Conservation (phyloP, 2,797 vertebrate genomes). For the Benthosema pterotum region DNA sequence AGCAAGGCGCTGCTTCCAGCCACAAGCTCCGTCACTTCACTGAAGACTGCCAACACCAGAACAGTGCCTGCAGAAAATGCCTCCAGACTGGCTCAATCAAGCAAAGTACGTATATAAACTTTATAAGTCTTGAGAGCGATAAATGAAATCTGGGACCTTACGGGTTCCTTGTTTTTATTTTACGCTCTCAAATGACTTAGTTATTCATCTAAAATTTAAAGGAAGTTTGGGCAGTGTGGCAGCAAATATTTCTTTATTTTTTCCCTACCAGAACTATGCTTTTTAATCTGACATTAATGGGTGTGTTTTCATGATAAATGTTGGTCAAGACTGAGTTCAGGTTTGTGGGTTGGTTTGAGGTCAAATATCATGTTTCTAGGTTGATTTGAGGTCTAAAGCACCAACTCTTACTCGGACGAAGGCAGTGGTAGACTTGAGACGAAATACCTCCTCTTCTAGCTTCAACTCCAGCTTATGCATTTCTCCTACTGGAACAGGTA, state of each 20-base stretch:
- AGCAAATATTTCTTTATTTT: too few relatives aligned
- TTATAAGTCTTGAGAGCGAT: neutral
- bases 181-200: too few relatives aligned
- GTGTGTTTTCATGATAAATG: too few relatives aligned
- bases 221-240: too few relatives aligned
- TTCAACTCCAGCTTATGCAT: conserved; percentile 78
- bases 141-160: neutral
- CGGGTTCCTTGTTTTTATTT: too few relatives aligned
- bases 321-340: too few relatives aligned
- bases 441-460: conserved; percentile 77
- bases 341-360: too few relatives aligned
- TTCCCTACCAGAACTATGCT: too few relatives aligned
- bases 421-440: conserved; percentile 55
- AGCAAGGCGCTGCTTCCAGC: conserved; percentile 59
- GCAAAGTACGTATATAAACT: conserved; percentile 62
- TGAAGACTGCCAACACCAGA: conserved; percentile 41
- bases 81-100: conserved; percentile 60
- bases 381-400: conserved; percentile 62
- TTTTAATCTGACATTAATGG: too few relatives aligned
- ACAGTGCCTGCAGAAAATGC: conserved; percentile 42
- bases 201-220: too few relatives aligned
- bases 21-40: conserved; percentile 29
- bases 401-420: conserved; percentile 55
- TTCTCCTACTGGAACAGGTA: conserved; percentile 84
- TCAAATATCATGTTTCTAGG: too few relatives aligned